phyloP scores from a whole-genome alignment of 2,113 vertebrate species.

The Platanista minor region DNA sequence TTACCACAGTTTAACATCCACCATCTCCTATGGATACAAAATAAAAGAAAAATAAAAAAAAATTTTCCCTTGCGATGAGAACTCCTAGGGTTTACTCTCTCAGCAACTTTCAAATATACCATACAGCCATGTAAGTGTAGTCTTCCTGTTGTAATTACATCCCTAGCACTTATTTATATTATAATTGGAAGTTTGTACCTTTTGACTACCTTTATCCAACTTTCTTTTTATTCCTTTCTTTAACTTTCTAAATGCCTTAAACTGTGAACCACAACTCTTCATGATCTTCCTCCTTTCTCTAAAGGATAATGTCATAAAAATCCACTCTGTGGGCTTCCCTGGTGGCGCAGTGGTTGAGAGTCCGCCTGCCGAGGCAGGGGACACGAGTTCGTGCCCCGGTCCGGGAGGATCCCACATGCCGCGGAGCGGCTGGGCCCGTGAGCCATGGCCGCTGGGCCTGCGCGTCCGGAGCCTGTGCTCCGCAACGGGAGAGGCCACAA shows the following conservation, averaged over 20 bases:
- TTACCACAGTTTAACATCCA: not conserved
- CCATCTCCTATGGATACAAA: not conserved
- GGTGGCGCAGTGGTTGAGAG: no score
- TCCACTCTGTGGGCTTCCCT: not conserved
- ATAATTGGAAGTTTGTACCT: not conserved
- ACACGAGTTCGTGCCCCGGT: no score
- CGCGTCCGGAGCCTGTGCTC: no score
- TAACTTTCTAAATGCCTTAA: not conserved
- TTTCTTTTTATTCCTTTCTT: not conserved
- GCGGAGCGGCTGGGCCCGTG: no score
- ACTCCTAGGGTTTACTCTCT: not conserved
- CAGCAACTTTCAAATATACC: not conserved
- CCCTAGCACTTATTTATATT: not conserved
- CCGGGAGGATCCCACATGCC: no score
- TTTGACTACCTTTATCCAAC: not conserved
- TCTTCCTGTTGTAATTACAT: no score
- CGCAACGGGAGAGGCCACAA: no score
- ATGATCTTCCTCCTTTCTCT: not conserved
- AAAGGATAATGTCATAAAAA: not conserved
- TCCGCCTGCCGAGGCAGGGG: no score
- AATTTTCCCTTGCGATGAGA: not conserved
- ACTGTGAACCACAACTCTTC: not conserved
- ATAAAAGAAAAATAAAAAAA: not conserved
- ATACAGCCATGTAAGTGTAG: accelerated
- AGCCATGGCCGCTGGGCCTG: no score